Conservation (phyloP, 2,113 vertebrate genomes). For the Apteryx owenii region DNA sequence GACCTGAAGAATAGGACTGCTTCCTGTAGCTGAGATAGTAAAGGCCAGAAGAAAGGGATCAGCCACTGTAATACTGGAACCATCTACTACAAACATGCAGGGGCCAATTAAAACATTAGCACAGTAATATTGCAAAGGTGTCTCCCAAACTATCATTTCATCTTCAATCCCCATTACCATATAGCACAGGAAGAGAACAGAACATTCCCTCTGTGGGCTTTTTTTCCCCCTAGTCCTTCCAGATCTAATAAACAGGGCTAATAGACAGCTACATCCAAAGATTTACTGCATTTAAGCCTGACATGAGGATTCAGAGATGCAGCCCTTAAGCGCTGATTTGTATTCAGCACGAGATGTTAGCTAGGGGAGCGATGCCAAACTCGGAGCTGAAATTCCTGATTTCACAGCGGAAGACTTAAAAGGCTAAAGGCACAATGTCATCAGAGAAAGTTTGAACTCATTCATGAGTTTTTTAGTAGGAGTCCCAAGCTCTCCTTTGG, state of each 20-base stretch:
- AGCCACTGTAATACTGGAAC: background rate
- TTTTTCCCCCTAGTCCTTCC: background rate
- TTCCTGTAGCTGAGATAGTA: background rate
- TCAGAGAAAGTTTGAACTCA: background rate
- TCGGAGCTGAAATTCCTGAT: accelerated
- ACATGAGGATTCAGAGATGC: background rate
- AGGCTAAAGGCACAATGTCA: background rate
- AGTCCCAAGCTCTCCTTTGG: background rate
- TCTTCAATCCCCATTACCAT: accelerated
- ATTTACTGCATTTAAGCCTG: background rate
- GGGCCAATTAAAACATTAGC: background rate
- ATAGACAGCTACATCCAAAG: background rate
- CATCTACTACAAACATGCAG: background rate
- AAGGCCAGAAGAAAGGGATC: background rate
- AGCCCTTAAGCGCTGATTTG: background rate
- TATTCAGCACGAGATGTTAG: background rate
- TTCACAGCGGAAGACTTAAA: background rate
- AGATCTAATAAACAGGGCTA: background rate
- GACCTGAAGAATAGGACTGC: background rate
- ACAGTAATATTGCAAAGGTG: background rate
- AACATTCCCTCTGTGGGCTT: background rate
- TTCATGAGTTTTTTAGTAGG: background rate
- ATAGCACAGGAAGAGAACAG: background rate
- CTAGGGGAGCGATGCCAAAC: background rate
- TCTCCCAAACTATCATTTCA: background rate